These are phyloP conservation scores for Graptemys geographica DNA, from an alignment of 2,797 vertebrate genomes.

Conservation along the genomic window DNA sequence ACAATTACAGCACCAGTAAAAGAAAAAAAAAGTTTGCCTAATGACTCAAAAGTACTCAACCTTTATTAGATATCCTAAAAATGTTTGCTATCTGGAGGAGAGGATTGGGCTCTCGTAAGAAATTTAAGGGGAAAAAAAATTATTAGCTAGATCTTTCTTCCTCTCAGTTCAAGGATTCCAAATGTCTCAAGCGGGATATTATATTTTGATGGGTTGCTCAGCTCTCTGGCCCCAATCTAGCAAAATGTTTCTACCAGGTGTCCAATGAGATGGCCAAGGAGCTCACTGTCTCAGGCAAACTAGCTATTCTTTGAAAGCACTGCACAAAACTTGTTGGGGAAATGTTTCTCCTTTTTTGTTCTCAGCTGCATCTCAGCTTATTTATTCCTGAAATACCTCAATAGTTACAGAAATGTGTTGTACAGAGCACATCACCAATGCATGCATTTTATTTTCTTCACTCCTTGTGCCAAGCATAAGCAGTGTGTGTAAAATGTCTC, in stretches of 20 bases:
- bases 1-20: background rate
- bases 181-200: background rate
- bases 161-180: background rate
- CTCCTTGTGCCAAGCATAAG: fast-evolving
- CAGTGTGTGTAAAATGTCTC: background rate
- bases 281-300: too few species aligned
- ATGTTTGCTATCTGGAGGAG: background rate
- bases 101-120: background rate
- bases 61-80: background rate
- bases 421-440: background rate
- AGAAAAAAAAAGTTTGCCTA: background rate
- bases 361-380: background rate
- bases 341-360: background rate
- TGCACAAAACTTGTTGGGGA: background rate
- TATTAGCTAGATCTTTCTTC: background rate
- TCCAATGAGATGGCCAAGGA: background rate
- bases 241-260: background rate
- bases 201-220: background rate
- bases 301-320: too few species aligned
- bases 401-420: background rate
- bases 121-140: background rate
- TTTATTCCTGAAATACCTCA: background rate
- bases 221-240: background rate
- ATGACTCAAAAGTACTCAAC: fast-evolving
- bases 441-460: background rate